Evolutionary conservation across 2,888 invertebrate species (phyloP), one percentile per base, ranked within the genome.

Genomic region (Neria commutata): DNA sequence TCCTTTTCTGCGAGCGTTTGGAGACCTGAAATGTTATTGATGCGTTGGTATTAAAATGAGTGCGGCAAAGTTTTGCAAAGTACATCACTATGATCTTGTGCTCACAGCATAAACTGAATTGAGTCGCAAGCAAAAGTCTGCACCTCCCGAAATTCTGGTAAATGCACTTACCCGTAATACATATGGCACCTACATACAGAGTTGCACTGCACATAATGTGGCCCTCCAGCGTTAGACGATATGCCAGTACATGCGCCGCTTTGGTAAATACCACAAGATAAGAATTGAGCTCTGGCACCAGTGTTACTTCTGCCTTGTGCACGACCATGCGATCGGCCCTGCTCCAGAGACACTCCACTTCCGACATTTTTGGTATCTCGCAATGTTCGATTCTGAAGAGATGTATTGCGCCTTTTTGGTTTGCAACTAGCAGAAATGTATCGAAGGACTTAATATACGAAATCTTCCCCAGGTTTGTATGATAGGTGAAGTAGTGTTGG

Each of bases 211-310:
- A 69, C 1, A 64, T 4, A 5, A 63, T 11, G 2, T 17, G 54
- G 1, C 60, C 69, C 1, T 45, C 34, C 3, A 14, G 16, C 0
- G 65, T 64, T 37, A 77, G 49, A 21, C 70, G 56, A 68, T 75
- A 80, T n/a, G 67, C 62, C 1, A 81, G 54, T 4, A 78, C 8
- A 65, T 79, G 75, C 0, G 76, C 69, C 0, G 67, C 69, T 56
- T 80, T 80, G 34, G 69, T 67, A 50, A 72, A 74, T 16, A 71
- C 64, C 11, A 78, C 63, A 16, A 74, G 69, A 58, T 73, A 72
- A 21, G 64, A 70, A 14, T 70, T 48, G 0, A 29, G 54, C 2
- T 66, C 48, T 1, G 58, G 19, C n/a, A 56, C 65, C 21, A 61
- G 57, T 1, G 63, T 59, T 2, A 77, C 70, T 19, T 68, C 47